Evolutionary conservation across 2,113 vertebrate genomes (phyloP), one percentile per base, ranked within the genome.

Genomic region (Rhegmatorhina hoffmannsi): DNA sequence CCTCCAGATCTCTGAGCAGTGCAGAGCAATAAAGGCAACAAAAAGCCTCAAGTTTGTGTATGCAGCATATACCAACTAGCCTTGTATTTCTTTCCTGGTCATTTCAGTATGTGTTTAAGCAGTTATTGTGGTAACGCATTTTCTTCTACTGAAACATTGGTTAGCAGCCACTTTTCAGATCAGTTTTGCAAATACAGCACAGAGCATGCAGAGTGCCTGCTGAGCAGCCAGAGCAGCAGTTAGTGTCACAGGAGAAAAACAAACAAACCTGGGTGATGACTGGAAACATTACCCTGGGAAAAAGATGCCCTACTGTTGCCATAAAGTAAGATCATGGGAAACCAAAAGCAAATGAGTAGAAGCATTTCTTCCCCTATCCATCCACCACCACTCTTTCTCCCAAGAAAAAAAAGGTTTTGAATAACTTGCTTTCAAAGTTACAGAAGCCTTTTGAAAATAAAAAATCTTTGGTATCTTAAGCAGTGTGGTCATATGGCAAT

Each of bases 141-240:
- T 77, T 59, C 64, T 81, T 44, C 60, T 72, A 36, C 34, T 1
- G 17, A 59, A 87, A 59, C 63, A 10, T 3, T 67, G 28, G 44
- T 89, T 91, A 84, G 50, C 62, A 87, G 76, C 38, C 72, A 55
- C 77, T 83, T 90, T 83, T 77, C 5, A 1, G 56, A 70, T 63
- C 36, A 17, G 2, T 87, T 92, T 80, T 83, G 80, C 67, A 82
- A 87, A 74, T 47, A 25, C 33, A 60, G 52, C 2, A 6, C 46
- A 23, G 62, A 64, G 34, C 6, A 0, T 38, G 59, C 44, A 18
- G 69, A 33, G 52, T 55, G 63, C 87, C 83, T 87, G 76, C 94
- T 91, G 95, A 91, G 92, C 44, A 84, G 84, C 77, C 84, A n/a
- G 43, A 67, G 68, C 62, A 89, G 93, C 80, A 70, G 47, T 67